phyloP scores from a whole-genome alignment of 2,888 invertebrate species.

The Pardosa pseudoannulata region DNA sequence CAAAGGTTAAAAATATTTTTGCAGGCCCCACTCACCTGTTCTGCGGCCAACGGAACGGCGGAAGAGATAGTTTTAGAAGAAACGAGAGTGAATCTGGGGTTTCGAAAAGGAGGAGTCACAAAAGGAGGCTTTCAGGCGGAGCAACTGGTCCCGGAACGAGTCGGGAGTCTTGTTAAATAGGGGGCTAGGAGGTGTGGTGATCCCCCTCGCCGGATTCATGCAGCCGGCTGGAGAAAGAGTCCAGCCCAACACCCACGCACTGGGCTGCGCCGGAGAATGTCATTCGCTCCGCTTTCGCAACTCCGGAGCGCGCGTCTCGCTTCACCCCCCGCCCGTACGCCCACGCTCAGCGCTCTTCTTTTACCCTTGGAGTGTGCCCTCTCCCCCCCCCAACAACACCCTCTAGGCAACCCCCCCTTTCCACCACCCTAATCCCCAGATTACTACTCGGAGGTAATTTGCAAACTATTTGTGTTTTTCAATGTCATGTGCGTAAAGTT shows the following conservation, averaged over 20 bases:
- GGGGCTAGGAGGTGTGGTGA: constrained; percentile 26
- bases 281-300: constrained; percentile 28
- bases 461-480: background rate
- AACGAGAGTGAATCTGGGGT: constrained; percentile 27
- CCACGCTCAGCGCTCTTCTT: constrained; percentile 23
- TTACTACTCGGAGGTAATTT: background rate
- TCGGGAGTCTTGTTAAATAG: constrained; percentile 64
- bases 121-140: constrained; percentile 59
- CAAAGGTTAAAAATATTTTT: no score
- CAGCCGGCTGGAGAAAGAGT: constrained; percentile 5
- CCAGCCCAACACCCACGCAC: constrained; percentile 68
- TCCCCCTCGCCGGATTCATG: constrained; percentile 6
- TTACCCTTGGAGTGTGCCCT: constrained; percentile 12
- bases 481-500: background rate
- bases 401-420: background rate
- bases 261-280: constrained; percentile 34
- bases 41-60: background rate
- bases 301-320: constrained; percentile 1
- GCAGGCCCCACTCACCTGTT: background rate
- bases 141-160: constrained; percentile 62
- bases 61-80: background rate
- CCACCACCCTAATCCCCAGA: background rate
- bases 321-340: constrained; percentile 15
- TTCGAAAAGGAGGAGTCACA: constrained; percentile 41
- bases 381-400: background rate